phyloP scores from a whole-genome alignment of 2,113 vertebrate genomes.

The Sterna hirundo region DNA sequence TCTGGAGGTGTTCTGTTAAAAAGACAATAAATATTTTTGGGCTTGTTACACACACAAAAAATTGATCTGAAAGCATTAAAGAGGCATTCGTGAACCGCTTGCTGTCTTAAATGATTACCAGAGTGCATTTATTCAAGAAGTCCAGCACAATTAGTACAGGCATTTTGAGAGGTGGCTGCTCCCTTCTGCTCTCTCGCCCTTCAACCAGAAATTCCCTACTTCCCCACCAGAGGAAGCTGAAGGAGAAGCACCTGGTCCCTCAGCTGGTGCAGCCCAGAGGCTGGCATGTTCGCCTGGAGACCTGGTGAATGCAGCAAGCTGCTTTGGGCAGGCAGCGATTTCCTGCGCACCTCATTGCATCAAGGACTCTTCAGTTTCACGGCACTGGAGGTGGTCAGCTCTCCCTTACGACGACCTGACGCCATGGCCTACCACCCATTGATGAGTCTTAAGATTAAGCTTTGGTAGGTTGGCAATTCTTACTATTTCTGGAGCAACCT shows the following conservation, averaged over 20 bases:
- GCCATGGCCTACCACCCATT: background rate
- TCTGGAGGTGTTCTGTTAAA: slow-evolving; percentile 75
- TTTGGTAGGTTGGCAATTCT: background rate
- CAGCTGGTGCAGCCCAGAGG: background rate
- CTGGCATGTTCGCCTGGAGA: background rate
- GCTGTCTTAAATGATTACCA: background rate
- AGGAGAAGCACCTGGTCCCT: background rate
- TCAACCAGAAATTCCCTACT: background rate
- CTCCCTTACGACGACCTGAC: background rate
- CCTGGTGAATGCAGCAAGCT: background rate
- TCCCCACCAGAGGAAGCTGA: background rate
- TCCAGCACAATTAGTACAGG: background rate
- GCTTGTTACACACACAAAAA: background rate
- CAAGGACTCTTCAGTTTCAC: background rate
- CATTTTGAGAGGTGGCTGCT: background rate
- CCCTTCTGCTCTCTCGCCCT: background rate
- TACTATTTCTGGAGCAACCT: background rate
- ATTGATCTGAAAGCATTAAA: background rate
- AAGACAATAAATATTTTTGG: background rate
- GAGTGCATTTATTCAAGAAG: background rate
- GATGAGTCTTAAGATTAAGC: background rate
- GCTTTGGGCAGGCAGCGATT: background rate
- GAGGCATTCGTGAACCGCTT: background rate
- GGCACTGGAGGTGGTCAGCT: background rate
- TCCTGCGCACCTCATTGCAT: background rate